These are phyloP conservation scores for Drosophila tani DNA, from an alignment of 1,140 invertebrate species.

Conservation along the genomic window DNA sequence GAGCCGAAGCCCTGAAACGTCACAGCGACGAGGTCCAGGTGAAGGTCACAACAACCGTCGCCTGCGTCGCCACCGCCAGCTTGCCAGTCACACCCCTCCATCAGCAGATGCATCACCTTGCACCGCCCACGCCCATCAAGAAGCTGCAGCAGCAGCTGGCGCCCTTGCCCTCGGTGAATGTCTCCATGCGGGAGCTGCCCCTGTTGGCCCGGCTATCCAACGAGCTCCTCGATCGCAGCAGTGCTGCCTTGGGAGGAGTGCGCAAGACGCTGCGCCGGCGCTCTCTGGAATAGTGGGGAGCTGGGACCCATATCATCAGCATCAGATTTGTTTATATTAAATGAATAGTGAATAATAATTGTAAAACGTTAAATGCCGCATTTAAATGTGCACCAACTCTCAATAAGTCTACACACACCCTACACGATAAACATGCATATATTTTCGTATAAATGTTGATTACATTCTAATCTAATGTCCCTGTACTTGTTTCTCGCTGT, in stretches of 20 bases:
- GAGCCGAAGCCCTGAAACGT: slow-evolving; percentile 71
- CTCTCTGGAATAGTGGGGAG: slow-evolving; percentile 71
- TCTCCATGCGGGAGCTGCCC: slow-evolving; percentile 83
- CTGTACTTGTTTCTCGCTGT: slow-evolving; percentile 55
- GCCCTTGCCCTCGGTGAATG: slow-evolving; percentile 80
- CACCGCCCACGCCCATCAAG: slow-evolving; percentile 62
- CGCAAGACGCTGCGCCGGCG: slow-evolving; percentile 67
- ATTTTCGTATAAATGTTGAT: slow-evolving; percentile 76
- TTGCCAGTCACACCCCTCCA: slow-evolving; percentile 79
- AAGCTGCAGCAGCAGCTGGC: slow-evolving; percentile 78
- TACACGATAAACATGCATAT: slow-evolving; percentile 48
- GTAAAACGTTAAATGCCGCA: slow-evolving; percentile 66
- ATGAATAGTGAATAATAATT: slow-evolving; percentile 63
- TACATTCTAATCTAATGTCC: slow-evolving; percentile 62
- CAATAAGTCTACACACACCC: slow-evolving; percentile 51
- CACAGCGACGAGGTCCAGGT: slow-evolving; percentile 59
- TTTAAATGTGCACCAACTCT: slow-evolving; percentile 67
- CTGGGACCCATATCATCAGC: slow-evolving; percentile 61
- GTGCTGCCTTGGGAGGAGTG: slow-evolving; percentile 59
- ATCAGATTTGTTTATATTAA: slow-evolving; percentile 81
- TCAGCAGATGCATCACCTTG: slow-evolving; percentile 28
- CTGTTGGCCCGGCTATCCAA: slow-evolving; percentile 77
- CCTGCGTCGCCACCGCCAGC: slow-evolving; percentile 45
- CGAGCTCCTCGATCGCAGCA: slow-evolving; percentile 75
- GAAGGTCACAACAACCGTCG: slow-evolving; percentile 33